Conservation (phyloP, 1,140 invertebrate genomes). For the Leucophenga varia region DNA sequence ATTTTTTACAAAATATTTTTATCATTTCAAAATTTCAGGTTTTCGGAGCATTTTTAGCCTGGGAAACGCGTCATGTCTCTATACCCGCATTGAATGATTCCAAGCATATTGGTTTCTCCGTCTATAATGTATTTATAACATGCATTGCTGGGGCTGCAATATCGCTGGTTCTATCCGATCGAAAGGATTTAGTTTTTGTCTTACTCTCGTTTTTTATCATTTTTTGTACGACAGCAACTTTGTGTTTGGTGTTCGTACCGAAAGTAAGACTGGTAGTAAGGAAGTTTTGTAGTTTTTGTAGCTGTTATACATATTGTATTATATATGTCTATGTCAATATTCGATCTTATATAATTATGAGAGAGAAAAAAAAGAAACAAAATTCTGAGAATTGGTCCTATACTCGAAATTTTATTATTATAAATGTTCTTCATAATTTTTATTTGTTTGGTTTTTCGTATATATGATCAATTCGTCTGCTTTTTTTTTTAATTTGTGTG, state of each 20-base stretch:
- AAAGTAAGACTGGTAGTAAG: constrained; percentile 74
- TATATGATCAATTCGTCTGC: too few species aligned
- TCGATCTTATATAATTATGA: too few species aligned
- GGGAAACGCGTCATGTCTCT: constrained; percentile 97
- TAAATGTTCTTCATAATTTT: too few species aligned
- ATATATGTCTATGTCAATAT: too few species aligned
- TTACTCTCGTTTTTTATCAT: constrained; percentile 97
- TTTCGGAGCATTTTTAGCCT: constrained; percentile 97
- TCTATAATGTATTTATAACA: constrained; percentile 99
- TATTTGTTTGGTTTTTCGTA: too few species aligned
- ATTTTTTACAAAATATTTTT: too few species aligned
- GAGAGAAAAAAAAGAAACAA: too few species aligned
- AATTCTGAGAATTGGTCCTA: too few species aligned
- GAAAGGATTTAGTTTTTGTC: constrained; percentile 94
- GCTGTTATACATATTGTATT: constrained; percentile 40
- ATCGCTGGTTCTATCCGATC: constrained; percentile 89
- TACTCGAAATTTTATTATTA: too few species aligned
- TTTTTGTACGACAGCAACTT: constrained; percentile 96
- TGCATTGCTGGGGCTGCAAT: constrained; percentile 96
- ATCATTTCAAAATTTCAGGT: constrained; percentile 71
- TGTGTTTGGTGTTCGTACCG: constrained; percentile 97
- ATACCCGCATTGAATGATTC: constrained; percentile 98
- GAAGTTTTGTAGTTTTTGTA: constrained; percentile 56
- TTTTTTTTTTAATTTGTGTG: too few species aligned
- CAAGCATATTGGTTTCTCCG: constrained; percentile 96